These are phyloP conservation scores for Lottia scabra DNA, from an alignment of 2,888 invertebrate species.

Conservation along the genomic window DNA sequence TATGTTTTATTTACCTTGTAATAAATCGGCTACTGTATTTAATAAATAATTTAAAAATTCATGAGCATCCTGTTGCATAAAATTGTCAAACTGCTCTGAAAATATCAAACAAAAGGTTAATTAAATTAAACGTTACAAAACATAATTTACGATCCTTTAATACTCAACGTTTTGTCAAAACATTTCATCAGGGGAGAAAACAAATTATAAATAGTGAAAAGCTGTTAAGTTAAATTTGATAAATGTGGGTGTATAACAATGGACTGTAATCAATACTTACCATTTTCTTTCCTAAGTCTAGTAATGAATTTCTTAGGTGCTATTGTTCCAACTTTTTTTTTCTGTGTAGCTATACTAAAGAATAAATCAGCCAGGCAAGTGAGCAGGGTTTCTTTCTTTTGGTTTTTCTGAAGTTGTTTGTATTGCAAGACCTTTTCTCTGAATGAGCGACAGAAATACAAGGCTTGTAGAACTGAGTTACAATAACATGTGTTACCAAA, in stretches of 20 bases:
- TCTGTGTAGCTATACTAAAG: slow-evolving; percentile 99
- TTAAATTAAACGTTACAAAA: too few relatives aligned
- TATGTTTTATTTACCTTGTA: slow-evolving; percentile 78
- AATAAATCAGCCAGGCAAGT: slow-evolving; percentile 99
- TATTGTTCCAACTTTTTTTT: slow-evolving; percentile 98
- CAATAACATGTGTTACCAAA: slow-evolving; percentile 99
- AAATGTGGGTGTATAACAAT: too few relatives aligned
- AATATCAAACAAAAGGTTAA: slow-evolving; percentile 30
- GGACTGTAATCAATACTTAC: slow-evolving; percentile 73
- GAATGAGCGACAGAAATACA: slow-evolving; percentile 99
- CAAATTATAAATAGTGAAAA: too few relatives aligned
- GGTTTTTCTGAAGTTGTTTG: slow-evolving; percentile 75
- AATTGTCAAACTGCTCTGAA: slow-evolving; percentile 98
- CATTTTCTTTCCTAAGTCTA: slow-evolving; percentile 96
- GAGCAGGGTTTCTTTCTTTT: slow-evolving; percentile 90
- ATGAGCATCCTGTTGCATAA: slow-evolving; percentile 99
- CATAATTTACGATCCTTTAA: too few relatives aligned
- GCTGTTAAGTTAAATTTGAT: too few relatives aligned
- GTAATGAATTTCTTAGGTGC: slow-evolving; percentile 99
- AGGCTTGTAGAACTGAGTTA: slow-evolving; percentile 98
- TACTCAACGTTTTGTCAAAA: too few relatives aligned
- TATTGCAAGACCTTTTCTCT: slow-evolving; percentile 98
- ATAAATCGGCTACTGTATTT: slow-evolving; percentile 74
- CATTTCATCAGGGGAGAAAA: too few relatives aligned
- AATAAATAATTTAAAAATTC: slow-evolving; percentile 99